Conservation (phyloP, 2,888 invertebrate species). For the Himalopsyche tibetana region DNA sequence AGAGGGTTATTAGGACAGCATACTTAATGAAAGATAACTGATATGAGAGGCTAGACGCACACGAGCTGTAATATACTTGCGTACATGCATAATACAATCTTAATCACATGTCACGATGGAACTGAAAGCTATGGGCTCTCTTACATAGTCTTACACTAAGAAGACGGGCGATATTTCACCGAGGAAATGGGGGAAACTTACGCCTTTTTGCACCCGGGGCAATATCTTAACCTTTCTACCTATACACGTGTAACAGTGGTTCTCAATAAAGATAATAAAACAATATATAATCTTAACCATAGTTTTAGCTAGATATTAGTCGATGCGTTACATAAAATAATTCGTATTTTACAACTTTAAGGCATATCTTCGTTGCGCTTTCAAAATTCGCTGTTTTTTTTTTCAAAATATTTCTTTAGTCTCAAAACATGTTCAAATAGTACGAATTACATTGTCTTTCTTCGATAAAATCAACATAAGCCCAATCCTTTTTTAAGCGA, state of each 20-base stretch:
- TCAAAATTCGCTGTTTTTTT: too few species aligned
- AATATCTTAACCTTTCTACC: slow-evolving; percentile 38
- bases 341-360: too few species aligned
- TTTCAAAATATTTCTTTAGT: too few species aligned
- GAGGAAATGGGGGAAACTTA: slow-evolving; percentile 43
- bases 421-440: too few species aligned
- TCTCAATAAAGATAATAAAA: neutral
- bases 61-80: neutral
- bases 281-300: too few species aligned
- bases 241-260: slow-evolving; percentile 14
- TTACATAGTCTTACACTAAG: slow-evolving; percentile 44
- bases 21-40: slow-evolving; percentile 48
- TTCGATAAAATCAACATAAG: too few species aligned
- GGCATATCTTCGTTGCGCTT: too few species aligned
- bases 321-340: too few species aligned
- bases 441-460: too few species aligned
- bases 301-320: too few species aligned
- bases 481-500: too few species aligned
- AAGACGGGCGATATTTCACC: slow-evolving; percentile 23
- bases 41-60: slow-evolving; percentile 39
- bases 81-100: slow-evolving; percentile 28
- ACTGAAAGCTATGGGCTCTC: slow-evolving; percentile 41
- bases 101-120: slow-evolving; percentile 47
- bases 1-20: slow-evolving; percentile 48
- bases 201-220: slow-evolving; percentile 52